phyloP scores from a whole-genome alignment of 2,888 invertebrate genomes.

The Spialia ferax region DNA sequence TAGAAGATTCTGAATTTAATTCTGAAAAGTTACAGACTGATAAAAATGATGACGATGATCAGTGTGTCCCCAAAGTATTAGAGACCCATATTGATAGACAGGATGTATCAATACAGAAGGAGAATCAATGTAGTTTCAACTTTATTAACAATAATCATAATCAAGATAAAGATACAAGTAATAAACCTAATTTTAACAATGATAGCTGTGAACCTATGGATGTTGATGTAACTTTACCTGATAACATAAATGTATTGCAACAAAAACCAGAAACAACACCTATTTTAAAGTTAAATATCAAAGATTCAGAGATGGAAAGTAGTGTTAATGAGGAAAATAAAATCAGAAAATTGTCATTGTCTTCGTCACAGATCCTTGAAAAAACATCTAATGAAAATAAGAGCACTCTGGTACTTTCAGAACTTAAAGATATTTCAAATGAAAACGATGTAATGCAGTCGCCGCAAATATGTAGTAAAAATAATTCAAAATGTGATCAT shows the following conservation, averaged over 20 bases:
- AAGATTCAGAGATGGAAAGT: conserved; percentile 24
- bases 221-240: conserved; percentile 76
- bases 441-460: conserved; percentile 55
- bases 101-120: neutral
- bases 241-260: conserved; percentile 47
- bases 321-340: conserved; percentile 12
- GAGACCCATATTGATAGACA: conserved; percentile 39
- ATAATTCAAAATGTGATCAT: conserved; percentile 57
- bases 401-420: conserved; percentile 69
- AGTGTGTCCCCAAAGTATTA: conserved; percentile 70
- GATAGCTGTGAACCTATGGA: conserved; percentile 78
- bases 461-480: conserved; percentile 52
- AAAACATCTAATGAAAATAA: conserved; percentile 61
- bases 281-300: conserved; percentile 50
- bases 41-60: conserved; percentile 59
- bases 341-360: conserved; percentile 46
- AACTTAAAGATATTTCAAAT: conserved; percentile 65
- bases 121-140: conserved; percentile 3
- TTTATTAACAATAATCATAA: neutral
- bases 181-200: conserved; percentile 43
- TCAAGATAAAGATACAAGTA: conserved; percentile 10
- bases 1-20: conserved; percentile 73
- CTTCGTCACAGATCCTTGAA: conserved; percentile 53
- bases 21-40: conserved; percentile 49
- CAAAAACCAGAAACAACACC: neutral